Percentiles rank a stretch among this genome's conserved stretches.
These are phyloP conservation scores for Crocidura indochinensis DNA, from an alignment of 2,797 vertebrate species.

Conservation along the genomic window DNA sequence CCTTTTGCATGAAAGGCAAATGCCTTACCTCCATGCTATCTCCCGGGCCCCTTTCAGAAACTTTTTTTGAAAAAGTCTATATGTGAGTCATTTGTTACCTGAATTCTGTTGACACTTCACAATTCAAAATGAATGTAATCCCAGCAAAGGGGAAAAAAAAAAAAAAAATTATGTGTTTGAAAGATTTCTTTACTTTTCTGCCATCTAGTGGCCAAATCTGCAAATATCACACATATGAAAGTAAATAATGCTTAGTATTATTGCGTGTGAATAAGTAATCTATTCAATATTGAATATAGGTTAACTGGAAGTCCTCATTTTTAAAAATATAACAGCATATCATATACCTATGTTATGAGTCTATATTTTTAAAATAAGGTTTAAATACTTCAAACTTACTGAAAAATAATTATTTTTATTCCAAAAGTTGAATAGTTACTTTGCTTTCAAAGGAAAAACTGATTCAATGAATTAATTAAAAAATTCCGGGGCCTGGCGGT, in stretches of 20 bases:
- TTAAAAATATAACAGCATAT: neutral
- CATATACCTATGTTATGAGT: neutral
- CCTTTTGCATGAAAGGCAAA: no score
- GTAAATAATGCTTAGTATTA: neutral
- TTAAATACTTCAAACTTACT: neutral
- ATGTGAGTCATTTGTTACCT: slow-evolving; percentile 25
- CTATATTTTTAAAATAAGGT: slow-evolving; percentile 1
- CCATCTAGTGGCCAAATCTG: slow-evolving; percentile 78
- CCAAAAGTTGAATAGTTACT: no score
- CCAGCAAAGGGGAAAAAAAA: neutral
- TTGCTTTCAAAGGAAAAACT: neutral
- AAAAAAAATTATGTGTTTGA: neutral
- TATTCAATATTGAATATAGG: neutral
- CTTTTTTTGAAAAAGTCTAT: neutral
- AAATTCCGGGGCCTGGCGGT: no score
- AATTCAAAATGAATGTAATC: neutral
- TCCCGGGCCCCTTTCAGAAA: no score
- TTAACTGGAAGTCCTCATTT: neutral
- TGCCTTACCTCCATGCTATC: no score
- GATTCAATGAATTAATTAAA: neutral
- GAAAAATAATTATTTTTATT: neutral
- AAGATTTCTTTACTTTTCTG: slow-evolving; percentile 79
- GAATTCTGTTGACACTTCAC: slow-evolving; percentile 1
- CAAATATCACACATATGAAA: slow-evolving; percentile 28
- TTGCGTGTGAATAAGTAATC: neutral